These are phyloP conservation scores for Sinotaia quadrata DNA, from an alignment of 2,888 invertebrate genomes.

Conservation along the genomic window DNA sequence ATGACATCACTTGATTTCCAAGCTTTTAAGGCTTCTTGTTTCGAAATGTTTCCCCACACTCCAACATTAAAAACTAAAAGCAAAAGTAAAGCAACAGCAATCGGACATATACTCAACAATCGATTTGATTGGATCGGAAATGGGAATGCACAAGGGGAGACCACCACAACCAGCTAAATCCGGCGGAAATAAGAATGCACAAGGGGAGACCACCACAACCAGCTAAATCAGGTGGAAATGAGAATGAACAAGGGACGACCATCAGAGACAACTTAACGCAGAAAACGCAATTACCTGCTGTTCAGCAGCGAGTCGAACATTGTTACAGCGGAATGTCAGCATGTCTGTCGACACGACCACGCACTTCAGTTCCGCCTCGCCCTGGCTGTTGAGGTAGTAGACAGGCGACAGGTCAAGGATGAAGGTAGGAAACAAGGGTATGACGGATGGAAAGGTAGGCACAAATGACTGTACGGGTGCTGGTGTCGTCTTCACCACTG, in stretches of 20 bases:
- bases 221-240: not conserved
- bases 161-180: no score
- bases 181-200: no score
- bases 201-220: not conserved
- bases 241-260: not conserved
- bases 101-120: no score
- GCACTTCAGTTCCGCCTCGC: constrained; percentile 24
- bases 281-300: constrained; percentile 20
- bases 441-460: constrained; percentile 28
- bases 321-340: constrained; percentile 29
- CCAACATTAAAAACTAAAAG: no score
- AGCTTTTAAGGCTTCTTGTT: no score
- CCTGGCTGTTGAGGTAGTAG: constrained; percentile 7
- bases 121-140: no score
- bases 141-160: no score
- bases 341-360: constrained; percentile 23
- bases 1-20: no score
- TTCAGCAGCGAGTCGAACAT: constrained; percentile 13
- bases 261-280: not conserved
- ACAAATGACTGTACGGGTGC: not conserved
- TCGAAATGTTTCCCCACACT: no score
- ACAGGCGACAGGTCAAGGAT: constrained; percentile 12
- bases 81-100: no score
- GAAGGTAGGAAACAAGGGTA: constrained; percentile 25
- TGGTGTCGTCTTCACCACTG: not conserved